Base-by-base conservation (phyloP, 2,888 invertebrate species). In the Slavum lentiscoides region DNA sequence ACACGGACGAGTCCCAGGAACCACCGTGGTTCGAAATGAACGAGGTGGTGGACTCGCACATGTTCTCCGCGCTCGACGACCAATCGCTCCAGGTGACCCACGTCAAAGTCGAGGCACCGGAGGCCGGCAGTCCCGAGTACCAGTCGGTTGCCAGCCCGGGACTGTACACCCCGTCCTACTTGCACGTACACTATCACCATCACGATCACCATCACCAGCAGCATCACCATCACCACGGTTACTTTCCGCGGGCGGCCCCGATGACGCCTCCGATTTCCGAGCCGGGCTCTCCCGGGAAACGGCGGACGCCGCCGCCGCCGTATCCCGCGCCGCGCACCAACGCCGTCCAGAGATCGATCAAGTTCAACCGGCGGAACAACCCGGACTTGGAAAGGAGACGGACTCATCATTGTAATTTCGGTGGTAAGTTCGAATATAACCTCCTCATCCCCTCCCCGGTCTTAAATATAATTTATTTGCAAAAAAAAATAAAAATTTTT, bases 331-430 rank as follows among this genome's bases (percentile, higher is more conserved):
- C 95, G 82, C 17, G 85, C 91, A 61, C 84, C 83, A 58, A 84
- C 83, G 64, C 84, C 82, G 74, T 84, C 83, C 69, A 84, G 77
- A 82, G 83, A n/a, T 66, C 84, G 85, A 82, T 83, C 85, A 94
- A 93, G 86, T 97, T 95, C 88, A 97, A 97, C 89, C 89, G 97
- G 84, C 90, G 97, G 86, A 97, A 97, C 88, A 98, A 98, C 88
- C 97, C 97, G 0, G 97, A 98, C 87, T 88, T 98, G 85, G 97
- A 98, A 87, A 97, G 97, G 87, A 89, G 97, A 84, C 89, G 98
- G 86, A 96, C 97, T 85, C 97, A 98, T 87, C 96, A 95, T 88
- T 98, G 98, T 89, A 95, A 96, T 89, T 97, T 95, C 88, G 92
- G 94, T 87, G 95, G 95, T 94, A 88, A 89, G 49, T 66, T 21